A percentile compares a stretch with the other conserved stretches of the same genome.
Evolutionary conservation across 2,797 vertebrate genomes (phyloP).

Genomic region (Octomys mimax): DNA sequence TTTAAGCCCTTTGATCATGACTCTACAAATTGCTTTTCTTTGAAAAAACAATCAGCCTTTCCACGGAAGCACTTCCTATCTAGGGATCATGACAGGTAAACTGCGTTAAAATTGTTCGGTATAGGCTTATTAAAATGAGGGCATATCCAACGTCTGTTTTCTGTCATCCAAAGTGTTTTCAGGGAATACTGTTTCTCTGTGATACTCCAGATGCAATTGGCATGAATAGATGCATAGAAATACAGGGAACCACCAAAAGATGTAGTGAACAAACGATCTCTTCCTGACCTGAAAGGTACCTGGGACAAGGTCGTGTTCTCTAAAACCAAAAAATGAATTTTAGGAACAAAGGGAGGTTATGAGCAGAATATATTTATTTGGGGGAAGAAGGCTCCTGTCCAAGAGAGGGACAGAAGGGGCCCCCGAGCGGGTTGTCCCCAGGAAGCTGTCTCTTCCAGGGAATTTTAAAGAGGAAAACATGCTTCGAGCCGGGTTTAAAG

Average conservation of each 20-base stretch:
- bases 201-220: background rate
- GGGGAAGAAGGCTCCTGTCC: too few species aligned
- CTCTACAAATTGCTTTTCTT: background rate
- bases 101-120: background rate
- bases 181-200: background rate
- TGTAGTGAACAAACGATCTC: too few species aligned
- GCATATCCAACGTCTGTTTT: background rate
- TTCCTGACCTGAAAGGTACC: too few species aligned
- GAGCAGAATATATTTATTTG: too few species aligned
- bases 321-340: too few species aligned
- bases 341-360: too few species aligned
- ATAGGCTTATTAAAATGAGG: background rate
- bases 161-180: background rate
- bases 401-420: too few species aligned
- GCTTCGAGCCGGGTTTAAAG: accelerated
- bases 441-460: too few species aligned
- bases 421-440: too few species aligned
- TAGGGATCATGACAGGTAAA: background rate
- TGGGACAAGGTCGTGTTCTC: too few species aligned
- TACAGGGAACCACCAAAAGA: too few species aligned
- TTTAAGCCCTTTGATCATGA: background rate
- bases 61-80: background rate
- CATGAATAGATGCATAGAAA: background rate
- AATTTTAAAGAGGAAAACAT: too few species aligned
- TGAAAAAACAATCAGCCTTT: background rate